A percentile compares a stretch with the other conserved stretches of the same genome.
These are phyloP conservation scores for Cinclus mexicanus DNA, from an alignment of 2,113 vertebrate species.

Conservation along the genomic window DNA sequence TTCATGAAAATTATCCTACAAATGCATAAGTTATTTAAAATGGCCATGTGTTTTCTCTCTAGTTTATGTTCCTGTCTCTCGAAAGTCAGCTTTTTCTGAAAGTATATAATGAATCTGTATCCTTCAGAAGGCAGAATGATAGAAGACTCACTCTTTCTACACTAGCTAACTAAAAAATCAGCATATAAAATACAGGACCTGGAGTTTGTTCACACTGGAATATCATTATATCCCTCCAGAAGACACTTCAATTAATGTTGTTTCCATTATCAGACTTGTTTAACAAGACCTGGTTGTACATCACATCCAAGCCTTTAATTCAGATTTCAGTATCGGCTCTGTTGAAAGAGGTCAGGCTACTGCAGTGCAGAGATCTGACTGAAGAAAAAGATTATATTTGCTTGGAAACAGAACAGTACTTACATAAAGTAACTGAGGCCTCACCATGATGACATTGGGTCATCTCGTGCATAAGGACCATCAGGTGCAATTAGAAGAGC, in stretches of 20 bases:
- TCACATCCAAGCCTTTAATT: background rate
- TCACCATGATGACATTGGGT: background rate
- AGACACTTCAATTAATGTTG: background rate
- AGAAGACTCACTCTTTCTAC: background rate
- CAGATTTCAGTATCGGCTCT: background rate
- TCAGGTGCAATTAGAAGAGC: background rate
- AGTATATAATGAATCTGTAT: background rate
- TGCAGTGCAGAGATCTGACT: background rate
- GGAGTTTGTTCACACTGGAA: background rate
- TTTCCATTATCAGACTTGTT: background rate
- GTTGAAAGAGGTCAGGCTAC: background rate
- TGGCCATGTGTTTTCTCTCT: background rate
- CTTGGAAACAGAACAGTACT: background rate
- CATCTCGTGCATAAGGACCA: background rate
- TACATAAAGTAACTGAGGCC: background rate
- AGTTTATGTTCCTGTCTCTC: background rate
- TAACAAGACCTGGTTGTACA: background rate
- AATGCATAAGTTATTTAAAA: background rate
- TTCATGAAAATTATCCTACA: conserved; percentile 11
- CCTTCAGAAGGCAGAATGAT: background rate
- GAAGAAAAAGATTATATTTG: background rate
- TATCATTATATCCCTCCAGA: background rate
- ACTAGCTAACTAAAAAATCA: background rate
- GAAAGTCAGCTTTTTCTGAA: background rate
- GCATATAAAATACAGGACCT: background rate